Evolutionary conservation across 1,140 invertebrate species (phyloP), one percentile per base, ranked within the genome.

Genomic region (Dendrolimus punctatus): DNA sequence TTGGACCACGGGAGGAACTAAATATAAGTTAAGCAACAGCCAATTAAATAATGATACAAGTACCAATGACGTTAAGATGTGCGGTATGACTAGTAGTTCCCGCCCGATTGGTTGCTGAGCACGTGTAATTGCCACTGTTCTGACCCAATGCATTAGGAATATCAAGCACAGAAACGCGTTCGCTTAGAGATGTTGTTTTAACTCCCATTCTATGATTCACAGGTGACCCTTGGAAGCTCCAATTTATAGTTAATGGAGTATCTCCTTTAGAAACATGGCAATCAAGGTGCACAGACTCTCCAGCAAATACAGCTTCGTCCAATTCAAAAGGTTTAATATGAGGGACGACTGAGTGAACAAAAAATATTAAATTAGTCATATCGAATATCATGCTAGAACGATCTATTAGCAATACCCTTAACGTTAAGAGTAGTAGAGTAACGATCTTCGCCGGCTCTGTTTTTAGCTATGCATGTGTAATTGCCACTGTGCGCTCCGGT

Each of bases 101-200:
- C 61, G 93, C 93, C 56, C 80, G 80, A 81, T 93, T 93, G 40
- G 73, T 88, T 23, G 90, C 92, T 55, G 88, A 87, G 71, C 93
- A 95, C 0, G 93, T 93, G 74, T 94, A 95, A 70, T 92, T 91
- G 53, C 92, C 91, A 51, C 89, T 91, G 71, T 94, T 92, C 40
- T 76, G 71, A 10, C 88, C 90, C 59, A 87, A 77, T 6, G 91
- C 90, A 63, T 79, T 87, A 38, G 90, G 88, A 55, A 87, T 88
- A 8, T 90, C 88, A 50, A 88, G 81, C 7, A 93, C 89, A 8
- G 89, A 87, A 9, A 89, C 87, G 50, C 89, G 78, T 59, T 87
- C 86, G 55, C 78, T 83, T 56, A 87, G 62, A 55, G 78, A 79
- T 47, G 80, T 85, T 2, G 84, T 88, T 66, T 92, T 88, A 42